Base-by-base conservation (phyloP, 2,113 vertebrate species). In the Herpetotheres cachinnans region DNA sequence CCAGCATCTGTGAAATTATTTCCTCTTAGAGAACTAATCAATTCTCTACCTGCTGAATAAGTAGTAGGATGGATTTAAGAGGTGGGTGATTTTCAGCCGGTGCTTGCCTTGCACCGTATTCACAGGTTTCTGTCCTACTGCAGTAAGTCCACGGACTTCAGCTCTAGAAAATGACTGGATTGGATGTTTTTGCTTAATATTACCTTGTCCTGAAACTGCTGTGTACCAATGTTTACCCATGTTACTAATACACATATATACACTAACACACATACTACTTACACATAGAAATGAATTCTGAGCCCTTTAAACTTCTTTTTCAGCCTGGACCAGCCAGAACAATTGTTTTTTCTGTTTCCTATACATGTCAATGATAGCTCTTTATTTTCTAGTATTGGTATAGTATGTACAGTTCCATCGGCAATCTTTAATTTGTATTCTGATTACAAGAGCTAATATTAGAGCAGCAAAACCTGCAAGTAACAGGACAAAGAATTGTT, bases 11-110 rank as follows among this genome's bases (percentile, higher is more conserved):
- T 76, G 74, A 96, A 95, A 95, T 95, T 91, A 95, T 90, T 94
- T 62, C 83, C 44, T 95, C 74, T 79, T 91, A 13, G 27, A 92
- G 83, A 72, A 85, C n/a, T 52, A 94, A 97, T 95, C 94, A 71
- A 87, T 97, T 92, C 86, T 74, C 72, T 77, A 82, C 83, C 58
- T 95, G 81, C 96, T 97, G 93, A 91, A 82, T 93, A 95, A 95
- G 81, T 95, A 22, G 56, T n/a, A 27, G 61, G 61, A 72, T 77
- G 71, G 81, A 85, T 96, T 95, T 95, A 82, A 82, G 89, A 91
- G 66, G 20, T 79, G 46, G 13, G 34, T 71, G 62, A 66, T 76
- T 86, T 90, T 85, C 82, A 87, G 29, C 81, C 61, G 62, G 22
- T 69, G 62, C 58, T 80, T 65, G 32, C 70, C 67, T 82, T 79